Base-by-base conservation (phyloP, 1,140 invertebrate species). In the Colletes gigas region DNA sequence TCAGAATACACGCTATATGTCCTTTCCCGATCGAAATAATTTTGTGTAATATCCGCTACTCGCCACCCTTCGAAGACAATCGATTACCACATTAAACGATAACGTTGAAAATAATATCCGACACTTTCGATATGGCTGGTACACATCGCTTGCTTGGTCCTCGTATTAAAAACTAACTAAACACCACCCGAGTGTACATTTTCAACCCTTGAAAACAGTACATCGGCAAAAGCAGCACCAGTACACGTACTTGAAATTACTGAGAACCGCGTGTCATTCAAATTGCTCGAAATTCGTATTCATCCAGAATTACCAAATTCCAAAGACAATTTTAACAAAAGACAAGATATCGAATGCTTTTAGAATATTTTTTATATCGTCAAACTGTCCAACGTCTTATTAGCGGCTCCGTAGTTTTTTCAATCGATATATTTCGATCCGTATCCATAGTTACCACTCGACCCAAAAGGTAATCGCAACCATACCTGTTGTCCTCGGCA, bases 401-500 rank as follows among this genome's bases (percentile, higher is more conserved):
- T 14, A 62, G 50, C 30, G 39, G 47, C 30, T 39, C 21, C 14
- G 66, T 78, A 71, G 57, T 72, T 19, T 54, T 54, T 63, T 12
- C 47, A 55, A 47, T 54, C 14, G 15, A 47, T 54, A 50, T 47
- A 55, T 8, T n/a, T 17, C 12, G 19, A 21, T 10, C 77, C 60
- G 17, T 79, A 65, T 73, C 77, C 77, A 79, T 79, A 79, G 77
- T 79, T 73, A 73, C 17, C 77, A 73, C 77, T 79, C 77, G 77
- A 79, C n/a, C 1, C 12, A 17, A 15, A 59, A 3, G 50, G 69
- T 30, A 21, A 14, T 44, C 12, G 50, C 17, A 57, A 65, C 19
- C 59, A n/a, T 15, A 44, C 21, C 69, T 55, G 55, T 73, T 73
- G 69, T 65, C 59, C 1, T 3, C 19, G 19, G 44, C 77, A 65